Evolutionary conservation across 2,797 vertebrate species (phyloP).

Genomic region (Anabacerthia variegaticeps): DNA sequence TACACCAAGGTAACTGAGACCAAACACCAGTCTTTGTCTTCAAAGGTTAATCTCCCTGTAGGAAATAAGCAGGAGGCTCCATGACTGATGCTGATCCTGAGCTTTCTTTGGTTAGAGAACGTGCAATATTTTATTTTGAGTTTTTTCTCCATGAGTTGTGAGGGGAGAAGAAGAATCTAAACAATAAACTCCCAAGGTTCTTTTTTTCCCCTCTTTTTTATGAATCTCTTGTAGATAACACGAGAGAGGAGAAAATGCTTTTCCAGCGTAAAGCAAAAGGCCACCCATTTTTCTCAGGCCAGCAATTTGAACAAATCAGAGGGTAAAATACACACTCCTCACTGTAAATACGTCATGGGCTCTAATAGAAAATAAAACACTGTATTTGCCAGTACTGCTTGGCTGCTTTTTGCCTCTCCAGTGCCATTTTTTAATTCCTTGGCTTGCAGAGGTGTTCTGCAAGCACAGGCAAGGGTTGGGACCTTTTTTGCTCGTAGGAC

Average conservation of each 20-base stretch:
- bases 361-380: constrained; percentile 53
- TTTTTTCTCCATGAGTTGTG: constrained; percentile 42
- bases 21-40: constrained; percentile 1
- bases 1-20: constrained; percentile 17
- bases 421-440: constrained; percentile 15
- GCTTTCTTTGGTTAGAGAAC: constrained; percentile 44
- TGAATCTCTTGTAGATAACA: constrained; percentile 57
- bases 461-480: background rate
- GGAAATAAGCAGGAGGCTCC: constrained; percentile 29
- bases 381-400: background rate
- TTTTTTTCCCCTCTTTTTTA: constrained; percentile 17
- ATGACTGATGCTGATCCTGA: constrained; percentile 52
- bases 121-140: constrained; percentile 51
- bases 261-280: constrained; percentile 55
- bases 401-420: background rate
- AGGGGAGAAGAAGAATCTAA: constrained; percentile 56
- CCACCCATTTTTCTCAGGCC: constrained; percentile 64
- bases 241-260: constrained; percentile 68
- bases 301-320: constrained; percentile 47
- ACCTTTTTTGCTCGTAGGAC: background rate
- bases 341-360: constrained; percentile 42
- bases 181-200: constrained; percentile 69
- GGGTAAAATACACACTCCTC: constrained; percentile 57
- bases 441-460: background rate
- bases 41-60: constrained; percentile 45